Base-by-base conservation (phyloP, 2,888 invertebrate species). In the Athalia circularis region DNA sequence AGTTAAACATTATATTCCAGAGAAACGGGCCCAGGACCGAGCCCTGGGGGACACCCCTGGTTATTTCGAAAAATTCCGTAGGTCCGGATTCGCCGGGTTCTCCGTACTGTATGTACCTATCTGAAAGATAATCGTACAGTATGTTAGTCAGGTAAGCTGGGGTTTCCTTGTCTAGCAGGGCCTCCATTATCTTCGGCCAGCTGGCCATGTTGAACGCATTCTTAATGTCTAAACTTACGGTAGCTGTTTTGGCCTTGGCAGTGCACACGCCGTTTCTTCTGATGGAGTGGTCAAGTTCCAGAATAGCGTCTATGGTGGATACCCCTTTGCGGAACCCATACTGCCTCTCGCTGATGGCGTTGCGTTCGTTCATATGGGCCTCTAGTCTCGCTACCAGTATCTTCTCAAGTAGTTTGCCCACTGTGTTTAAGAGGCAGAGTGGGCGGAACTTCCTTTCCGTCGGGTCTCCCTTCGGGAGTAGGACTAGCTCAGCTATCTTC, bases 141-240 rank as follows among this genome's bases (percentile, higher is more conserved):
- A 83, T 68, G 6, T 65, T 57, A 45, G 7, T 61, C 4, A 85
- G 78, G 72, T 84, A 82, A 5, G 45, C 29, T 11, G 54, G 54
- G 0, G 8, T 81, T 79, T 29, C 76, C 80, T 0, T 61, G 13
- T 59, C 79, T 57, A n/a, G 43, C 43, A 47, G 74, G 65, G n/a
- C 84, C 78, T 11, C 80, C 81, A 9, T 52, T 29, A 77, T 82
- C 9, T 64, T 80, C 80, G 45, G 64, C 83, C 83, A 83, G n/a
- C 78, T 76, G 3, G 81, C 83, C 13, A 82, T 81, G 50, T 85
- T 84, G 67, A 85, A 84, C n/a, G 83, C 84, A 29, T 83, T 82
- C 8, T 59, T 81, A 43, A 83, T 79, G 15, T 81, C 81, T 4
- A 83, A 52, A 3, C 79, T 48, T 5, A 29, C 15, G 1, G 61